Percentiles rank a stretch among this genome's conserved stretches.
phyloP scores from a whole-genome alignment of 2,113 vertebrate genomes.

The Marmota monax region DNA sequence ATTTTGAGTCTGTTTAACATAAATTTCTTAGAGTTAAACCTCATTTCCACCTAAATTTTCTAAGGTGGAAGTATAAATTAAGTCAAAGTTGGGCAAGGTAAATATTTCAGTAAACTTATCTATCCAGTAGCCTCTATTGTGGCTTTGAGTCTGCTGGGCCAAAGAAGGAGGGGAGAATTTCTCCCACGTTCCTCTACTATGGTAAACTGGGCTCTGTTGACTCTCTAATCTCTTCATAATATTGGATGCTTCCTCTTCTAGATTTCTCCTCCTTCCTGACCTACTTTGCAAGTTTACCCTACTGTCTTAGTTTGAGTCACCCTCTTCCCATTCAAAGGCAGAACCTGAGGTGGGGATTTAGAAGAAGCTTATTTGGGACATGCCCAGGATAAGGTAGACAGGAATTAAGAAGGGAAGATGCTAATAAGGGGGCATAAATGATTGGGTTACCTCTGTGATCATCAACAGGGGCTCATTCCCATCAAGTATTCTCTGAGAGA shows the following conservation, averaged over 20 bases:
- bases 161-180: not conserved
- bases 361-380: not conserved
- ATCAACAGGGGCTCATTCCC: not conserved
- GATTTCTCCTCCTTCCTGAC: not conserved
- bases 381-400: not conserved
- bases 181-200: not conserved
- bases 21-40: slow-evolving; percentile 68
- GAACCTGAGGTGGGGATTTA: not conserved
- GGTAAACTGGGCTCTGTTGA: not conserved
- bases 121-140: not conserved
- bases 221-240: not conserved
- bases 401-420: not conserved
- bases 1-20: slow-evolving; percentile 73
- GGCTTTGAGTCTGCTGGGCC: not conserved
- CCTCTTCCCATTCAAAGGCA: not conserved
- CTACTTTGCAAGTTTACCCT: not conserved
- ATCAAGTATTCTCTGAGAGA: slow-evolving; percentile 6
- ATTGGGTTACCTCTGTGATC: not conserved
- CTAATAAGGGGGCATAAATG: not conserved
- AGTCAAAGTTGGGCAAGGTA: slow-evolving; percentile 50
- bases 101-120: slow-evolving; percentile 39
- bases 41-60: slow-evolving; percentile 63
- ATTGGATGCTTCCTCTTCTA: not conserved
- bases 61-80: slow-evolving; percentile 54
- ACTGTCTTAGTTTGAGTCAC: not conserved